Evolutionary conservation across 2,888 invertebrate species (phyloP).

Genomic region (Tuberolachnus salignus): DNA sequence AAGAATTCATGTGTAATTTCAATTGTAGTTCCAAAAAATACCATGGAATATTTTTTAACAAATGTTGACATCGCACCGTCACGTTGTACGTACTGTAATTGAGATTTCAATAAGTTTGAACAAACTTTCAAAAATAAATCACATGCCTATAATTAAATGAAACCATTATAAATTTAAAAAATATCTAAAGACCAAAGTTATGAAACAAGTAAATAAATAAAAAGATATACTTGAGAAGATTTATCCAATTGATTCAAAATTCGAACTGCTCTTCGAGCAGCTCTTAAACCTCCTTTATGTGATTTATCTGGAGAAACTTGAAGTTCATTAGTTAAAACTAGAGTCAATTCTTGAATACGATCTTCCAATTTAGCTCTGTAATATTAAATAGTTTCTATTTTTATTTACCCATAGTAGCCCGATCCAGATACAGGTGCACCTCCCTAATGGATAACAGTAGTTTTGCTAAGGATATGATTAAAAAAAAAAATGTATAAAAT

Average conservation of each 20-base stretch:
- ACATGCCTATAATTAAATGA: conserved; percentile 70
- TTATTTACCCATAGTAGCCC: not conserved
- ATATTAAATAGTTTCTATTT: not conserved
- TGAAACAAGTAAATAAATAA: no score
- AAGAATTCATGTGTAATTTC: conserved; percentile 77
- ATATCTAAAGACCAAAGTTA: no score
- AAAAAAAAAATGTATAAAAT: not conserved
- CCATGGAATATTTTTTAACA: conserved; percentile 79
- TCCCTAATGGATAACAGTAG: not conserved
- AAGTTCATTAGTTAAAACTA: conserved; percentile 85
- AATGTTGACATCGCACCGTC: conserved; percentile 82
- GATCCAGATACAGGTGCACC: no score
- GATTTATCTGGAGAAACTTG: conserved; percentile 88
- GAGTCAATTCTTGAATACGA: conserved; percentile 78
- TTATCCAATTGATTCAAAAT: conserved; percentile 80
- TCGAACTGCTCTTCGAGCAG: conserved; percentile 81
- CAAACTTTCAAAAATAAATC: conserved; percentile 81
- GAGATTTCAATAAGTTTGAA: conserved; percentile 80
- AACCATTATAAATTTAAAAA: not conserved
- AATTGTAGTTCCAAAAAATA: conserved; percentile 81
- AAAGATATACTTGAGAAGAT: conserved; percentile 67
- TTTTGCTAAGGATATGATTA: not conserved
- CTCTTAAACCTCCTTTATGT: conserved; percentile 82
- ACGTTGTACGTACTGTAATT: conserved; percentile 78
- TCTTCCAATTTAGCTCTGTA: conserved; percentile 67